Base-by-base conservation (phyloP, 2,113 vertebrate genomes). In the Gopherus flavomarginatus region DNA sequence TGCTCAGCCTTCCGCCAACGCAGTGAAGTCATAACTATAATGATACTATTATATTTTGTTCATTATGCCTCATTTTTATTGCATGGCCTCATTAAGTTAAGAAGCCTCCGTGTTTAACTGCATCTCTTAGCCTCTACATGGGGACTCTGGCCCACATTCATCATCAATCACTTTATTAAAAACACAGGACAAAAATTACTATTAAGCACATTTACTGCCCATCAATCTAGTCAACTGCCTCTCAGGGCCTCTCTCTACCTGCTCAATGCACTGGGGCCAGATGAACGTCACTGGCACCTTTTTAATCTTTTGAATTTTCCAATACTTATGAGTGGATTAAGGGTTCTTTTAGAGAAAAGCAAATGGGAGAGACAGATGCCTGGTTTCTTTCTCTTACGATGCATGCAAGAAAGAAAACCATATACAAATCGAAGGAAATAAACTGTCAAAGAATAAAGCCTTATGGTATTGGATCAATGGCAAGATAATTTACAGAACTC, bases 161-260 rank as follows among this genome's bases (percentile, higher is more conserved):
- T 90, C 79, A 31, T 93, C 90, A 89, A 59, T 90, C 88, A 86
- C 92, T 91, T 86, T 49, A 92, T 94, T 96, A 94, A 96, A 94
- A 95, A 92, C 95, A 97, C 75, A 11, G 91, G 95, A 75, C 94
- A 93, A 94, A 97, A 97, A 97, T 96, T 94, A 94, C 95, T 87
- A 52, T 95, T 88, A 88, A 44, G 42, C 85, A 93, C 88, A 77
- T 91, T 91, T 94, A 92, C 88, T 87, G 87, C 65, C 79, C 94
- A 95, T 94, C 89, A 75, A 24, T 90, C 96, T 90, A 92, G 54
- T 94, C 96, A 93, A 97, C 88, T 88, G 93, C 96, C 94, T 96
- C 94, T 96, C 88, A 59, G 85, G 91, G 59, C 92, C 95, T 91
- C 79, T 52, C 88, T 93, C 85, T 85, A 94, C 94, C 94, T 92